A percentile compares a stretch with the other conserved stretches of the same genome.
phyloP scores from a whole-genome alignment of 2,113 vertebrate species.

The Laticauda laticaudata region DNA sequence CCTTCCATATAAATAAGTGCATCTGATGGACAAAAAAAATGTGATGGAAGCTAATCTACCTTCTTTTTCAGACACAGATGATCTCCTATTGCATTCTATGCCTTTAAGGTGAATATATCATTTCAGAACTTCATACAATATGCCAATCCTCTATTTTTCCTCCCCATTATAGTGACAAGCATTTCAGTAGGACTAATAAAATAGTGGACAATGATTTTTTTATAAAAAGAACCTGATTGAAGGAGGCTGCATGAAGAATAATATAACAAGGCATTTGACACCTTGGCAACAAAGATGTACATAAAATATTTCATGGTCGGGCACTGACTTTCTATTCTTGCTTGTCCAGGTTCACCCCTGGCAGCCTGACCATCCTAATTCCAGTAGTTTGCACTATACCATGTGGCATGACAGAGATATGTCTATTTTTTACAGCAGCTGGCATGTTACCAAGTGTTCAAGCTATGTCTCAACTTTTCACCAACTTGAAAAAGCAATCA shows the following conservation, averaged over 20 bases:
- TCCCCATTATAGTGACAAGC: neutral
- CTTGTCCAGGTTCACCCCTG: neutral
- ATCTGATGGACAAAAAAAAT: neutral
- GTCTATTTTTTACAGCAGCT: conserved; percentile 21
- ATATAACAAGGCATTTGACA: conserved; percentile 21
- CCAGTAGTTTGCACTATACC: conserved; percentile 1
- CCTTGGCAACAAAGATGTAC: conserved; percentile 28
- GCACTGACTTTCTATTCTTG: conserved; percentile 1
- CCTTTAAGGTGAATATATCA: neutral
- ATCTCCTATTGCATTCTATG: neutral
- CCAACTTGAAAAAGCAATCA: conserved; percentile 14
- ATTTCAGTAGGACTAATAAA: neutral
- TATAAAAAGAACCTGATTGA: neutral
- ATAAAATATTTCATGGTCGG: neutral
- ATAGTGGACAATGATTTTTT: neutral
- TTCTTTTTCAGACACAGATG: neutral
- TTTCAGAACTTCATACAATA: neutral
- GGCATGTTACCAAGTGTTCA: conserved; percentile 10
- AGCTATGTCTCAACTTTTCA: conserved; percentile 37
- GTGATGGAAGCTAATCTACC: neutral
- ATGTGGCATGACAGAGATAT: conserved; percentile 29
- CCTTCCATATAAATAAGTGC: neutral
- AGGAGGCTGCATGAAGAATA: neutral
- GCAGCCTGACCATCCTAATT: neutral
- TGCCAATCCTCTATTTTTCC: neutral